Conservation (phyloP, 2,113 vertebrate genomes). For the Sinocyclocheilus maitianheensis region DNA sequence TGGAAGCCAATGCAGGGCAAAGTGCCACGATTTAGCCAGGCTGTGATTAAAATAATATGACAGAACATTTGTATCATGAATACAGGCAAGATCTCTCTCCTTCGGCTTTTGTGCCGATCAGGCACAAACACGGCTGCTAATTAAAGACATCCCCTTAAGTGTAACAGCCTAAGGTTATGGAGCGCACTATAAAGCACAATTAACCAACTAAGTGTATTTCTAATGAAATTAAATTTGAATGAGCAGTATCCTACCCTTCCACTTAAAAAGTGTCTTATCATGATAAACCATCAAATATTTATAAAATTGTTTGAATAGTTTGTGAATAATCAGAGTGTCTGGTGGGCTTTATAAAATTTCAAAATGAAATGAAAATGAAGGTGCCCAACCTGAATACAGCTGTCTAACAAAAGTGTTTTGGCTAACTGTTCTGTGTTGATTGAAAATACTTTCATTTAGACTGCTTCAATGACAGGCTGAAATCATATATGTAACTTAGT, state of each 20-base stretch:
- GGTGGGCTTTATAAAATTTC: background rate
- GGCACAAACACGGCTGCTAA: constrained; percentile 33
- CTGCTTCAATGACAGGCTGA: background rate
- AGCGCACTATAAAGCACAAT: constrained; percentile 32
- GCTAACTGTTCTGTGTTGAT: background rate
- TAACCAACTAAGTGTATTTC: constrained; percentile 36
- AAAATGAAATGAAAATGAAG: background rate
- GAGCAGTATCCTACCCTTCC: constrained; percentile 30
- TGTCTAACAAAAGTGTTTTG: background rate
- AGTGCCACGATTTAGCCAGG: constrained; percentile 1
- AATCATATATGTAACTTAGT: background rate
- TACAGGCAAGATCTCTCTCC: background rate
- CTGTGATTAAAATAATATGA: constrained; percentile 11
- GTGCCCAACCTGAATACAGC: background rate
- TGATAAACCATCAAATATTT: constrained; percentile 50
- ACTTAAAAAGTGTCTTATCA: constrained; percentile 18
- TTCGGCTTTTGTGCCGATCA: background rate
- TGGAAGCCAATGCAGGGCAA: constrained; percentile 4
- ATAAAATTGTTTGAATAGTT: constrained; percentile 42
- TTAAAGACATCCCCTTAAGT: constrained; percentile 33
- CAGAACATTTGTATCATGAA: constrained; percentile 4
- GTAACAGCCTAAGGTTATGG: constrained; percentile 20
- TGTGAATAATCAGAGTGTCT: constrained; percentile 48
- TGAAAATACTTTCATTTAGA: background rate
- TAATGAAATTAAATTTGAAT: constrained; percentile 49